These are phyloP conservation scores for Sander vitreus DNA, from an alignment of 2,113 vertebrate genomes.

Conservation along the genomic window DNA sequence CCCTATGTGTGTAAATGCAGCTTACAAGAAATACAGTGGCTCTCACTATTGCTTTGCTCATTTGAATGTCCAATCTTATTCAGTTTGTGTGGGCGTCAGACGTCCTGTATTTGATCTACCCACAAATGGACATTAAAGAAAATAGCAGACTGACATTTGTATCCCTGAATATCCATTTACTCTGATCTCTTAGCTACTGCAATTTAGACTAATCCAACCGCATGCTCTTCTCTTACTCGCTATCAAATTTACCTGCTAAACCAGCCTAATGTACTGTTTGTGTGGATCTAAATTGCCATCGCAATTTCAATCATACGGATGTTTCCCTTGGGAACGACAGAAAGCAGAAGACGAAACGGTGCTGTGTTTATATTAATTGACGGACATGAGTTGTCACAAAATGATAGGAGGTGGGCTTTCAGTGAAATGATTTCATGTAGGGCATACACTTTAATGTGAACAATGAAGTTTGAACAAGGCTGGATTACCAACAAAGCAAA, in stretches of 20 bases:
- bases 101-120: slow-evolving; percentile 17
- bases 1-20: slow-evolving; percentile 42
- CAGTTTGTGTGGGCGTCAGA: slow-evolving; percentile 20
- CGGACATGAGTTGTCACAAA: not conserved
- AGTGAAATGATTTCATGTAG: not conserved
- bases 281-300: not conserved
- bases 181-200: not conserved
- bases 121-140: slow-evolving; percentile 25
- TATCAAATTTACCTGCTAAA: not conserved
- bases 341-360: not conserved
- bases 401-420: not conserved
- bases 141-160: not conserved
- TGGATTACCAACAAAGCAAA: not conserved
- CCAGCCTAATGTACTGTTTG: not conserved
- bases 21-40: slow-evolving; percentile 40
- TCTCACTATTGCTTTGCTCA: slow-evolving; percentile 10
- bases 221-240: not conserved
- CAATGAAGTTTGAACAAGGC: not conserved
- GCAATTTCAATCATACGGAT: not conserved
- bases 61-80: slow-evolving; percentile 15
- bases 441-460: not conserved
- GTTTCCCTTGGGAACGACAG: not conserved
- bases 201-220: not conserved
- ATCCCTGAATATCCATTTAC: not conserved
- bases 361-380: not conserved